phyloP scores from a whole-genome alignment of 2,888 invertebrate genomes.

The Tortrix viridana region DNA sequence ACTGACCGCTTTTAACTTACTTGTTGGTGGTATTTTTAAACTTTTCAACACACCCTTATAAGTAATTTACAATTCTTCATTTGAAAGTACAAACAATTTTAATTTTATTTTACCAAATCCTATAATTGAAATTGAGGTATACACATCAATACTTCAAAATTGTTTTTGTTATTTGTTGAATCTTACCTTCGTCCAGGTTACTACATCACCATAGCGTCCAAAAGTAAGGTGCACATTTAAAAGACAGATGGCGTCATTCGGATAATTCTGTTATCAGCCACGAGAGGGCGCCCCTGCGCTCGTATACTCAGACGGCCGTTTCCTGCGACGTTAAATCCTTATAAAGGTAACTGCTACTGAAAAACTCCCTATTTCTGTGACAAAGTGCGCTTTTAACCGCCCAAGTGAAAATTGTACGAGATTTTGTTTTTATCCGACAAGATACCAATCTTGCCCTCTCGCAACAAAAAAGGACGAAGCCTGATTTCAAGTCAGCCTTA shows the following conservation, averaged over 20 bases:
- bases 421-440: conserved; percentile 61
- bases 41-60: too few species aligned
- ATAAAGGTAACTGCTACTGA: conserved; percentile 79
- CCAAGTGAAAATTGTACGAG: conserved; percentile 70
- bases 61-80: too few species aligned
- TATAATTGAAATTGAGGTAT: too few species aligned
- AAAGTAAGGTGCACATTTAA: conserved; percentile 85
- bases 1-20: too few species aligned
- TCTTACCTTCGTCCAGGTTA: conserved; percentile 22
- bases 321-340: conserved; percentile 78
- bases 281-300: conserved; percentile 77
- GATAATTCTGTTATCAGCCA: conserved; percentile 87
- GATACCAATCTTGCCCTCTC: conserved; percentile 56
- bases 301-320: conserved; percentile 80
- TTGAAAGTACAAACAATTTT: too few species aligned
- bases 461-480: conserved; percentile 50
- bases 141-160: background rate
- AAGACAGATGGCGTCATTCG: conserved; percentile 87
- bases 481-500: conserved; percentile 53
- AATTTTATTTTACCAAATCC: too few species aligned
- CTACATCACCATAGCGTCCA: conserved; percentile 48
- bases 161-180: conserved; percentile 30
- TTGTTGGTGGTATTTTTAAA: too few species aligned
- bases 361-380: conserved; percentile 78
- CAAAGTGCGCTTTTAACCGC: conserved; percentile 71